Conservation (phyloP, 1,140 invertebrate species). For the Idris sp. region DNA sequence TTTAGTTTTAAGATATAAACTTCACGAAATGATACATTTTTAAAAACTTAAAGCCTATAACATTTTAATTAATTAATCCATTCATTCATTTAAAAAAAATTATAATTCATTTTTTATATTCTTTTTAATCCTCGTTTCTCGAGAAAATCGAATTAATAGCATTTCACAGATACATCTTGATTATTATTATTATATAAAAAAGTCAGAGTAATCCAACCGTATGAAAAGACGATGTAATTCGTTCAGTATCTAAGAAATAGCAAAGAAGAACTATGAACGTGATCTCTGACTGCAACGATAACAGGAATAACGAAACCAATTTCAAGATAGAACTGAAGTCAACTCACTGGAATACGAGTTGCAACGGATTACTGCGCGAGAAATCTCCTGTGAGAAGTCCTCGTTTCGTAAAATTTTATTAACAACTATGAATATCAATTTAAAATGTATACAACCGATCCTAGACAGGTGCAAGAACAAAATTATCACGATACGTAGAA, state of each 20-base stretch:
- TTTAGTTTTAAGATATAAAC: too few relatives aligned
- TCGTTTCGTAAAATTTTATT: slow-evolving; percentile 16
- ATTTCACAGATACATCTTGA: slow-evolving; percentile 4
- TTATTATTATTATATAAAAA: slow-evolving; percentile 10
- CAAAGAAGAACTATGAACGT: slow-evolving; percentile 38
- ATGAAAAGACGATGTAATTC: slow-evolving; percentile 26
- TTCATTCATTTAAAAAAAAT: too few relatives aligned
- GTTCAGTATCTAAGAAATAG: slow-evolving; percentile 32
- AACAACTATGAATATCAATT: slow-evolving; percentile 36
- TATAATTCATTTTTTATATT: too few relatives aligned
- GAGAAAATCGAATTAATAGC: slow-evolving; percentile 18
- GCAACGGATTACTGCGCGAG: slow-evolving; percentile 23
- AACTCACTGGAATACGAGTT: slow-evolving; percentile 36
- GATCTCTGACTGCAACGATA: slow-evolving; percentile 40
- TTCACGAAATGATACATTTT: too few relatives aligned
- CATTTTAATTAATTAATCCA: too few relatives aligned
- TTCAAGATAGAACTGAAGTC: slow-evolving; percentile 44
- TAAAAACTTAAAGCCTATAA: too few relatives aligned
- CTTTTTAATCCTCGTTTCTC: background rate
- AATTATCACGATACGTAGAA: too few relatives aligned
- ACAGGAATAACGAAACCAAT: slow-evolving; percentile 61
- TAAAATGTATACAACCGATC: too few relatives aligned
- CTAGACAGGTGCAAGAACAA: too few relatives aligned
- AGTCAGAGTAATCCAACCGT: slow-evolving; percentile 9
- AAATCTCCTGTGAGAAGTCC: slow-evolving; percentile 22